Percentiles rank a stretch among this genome's conserved stretches.
phyloP scores from a whole-genome alignment of 2,888 invertebrate species.

The Pachymerium ferrugineum region DNA sequence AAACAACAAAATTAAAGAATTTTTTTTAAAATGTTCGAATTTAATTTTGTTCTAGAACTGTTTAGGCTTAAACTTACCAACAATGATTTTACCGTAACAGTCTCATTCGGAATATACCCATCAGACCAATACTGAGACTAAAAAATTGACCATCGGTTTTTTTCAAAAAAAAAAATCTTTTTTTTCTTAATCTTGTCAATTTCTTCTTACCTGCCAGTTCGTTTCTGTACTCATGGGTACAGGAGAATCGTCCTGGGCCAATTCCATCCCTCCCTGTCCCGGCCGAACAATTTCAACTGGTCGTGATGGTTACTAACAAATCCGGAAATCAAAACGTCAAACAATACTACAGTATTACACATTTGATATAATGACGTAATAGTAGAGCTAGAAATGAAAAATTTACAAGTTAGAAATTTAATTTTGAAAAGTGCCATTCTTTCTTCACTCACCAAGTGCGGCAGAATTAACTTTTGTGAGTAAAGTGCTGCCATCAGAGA shows the following conservation, averaged over 20 bases:
- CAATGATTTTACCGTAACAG: not conserved
- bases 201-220: not conserved
- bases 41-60: not conserved
- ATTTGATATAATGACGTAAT: too few species aligned
- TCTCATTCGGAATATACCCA: not conserved
- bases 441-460: too few species aligned
- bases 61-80: not conserved
- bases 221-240: not conserved
- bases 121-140: not conserved
- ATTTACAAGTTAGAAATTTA: too few species aligned
- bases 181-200: not conserved
- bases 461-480: too few species aligned
- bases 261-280: slow-evolving; percentile 14
- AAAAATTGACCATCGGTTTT: not conserved
- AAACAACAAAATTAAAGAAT: too few species aligned
- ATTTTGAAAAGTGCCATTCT: too few species aligned
- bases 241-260: slow-evolving; percentile 18
- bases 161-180: not conserved
- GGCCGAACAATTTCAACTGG: not conserved
- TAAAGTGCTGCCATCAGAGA: too few species aligned
- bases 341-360: too few species aligned
- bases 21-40: too few species aligned
- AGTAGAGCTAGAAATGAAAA: too few species aligned
- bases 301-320: too few species aligned
- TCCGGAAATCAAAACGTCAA: too few species aligned